These are phyloP conservation scores for Troglohyphantes excavatus DNA, from an alignment of 2,888 invertebrate species.

Conservation along the genomic window DNA sequence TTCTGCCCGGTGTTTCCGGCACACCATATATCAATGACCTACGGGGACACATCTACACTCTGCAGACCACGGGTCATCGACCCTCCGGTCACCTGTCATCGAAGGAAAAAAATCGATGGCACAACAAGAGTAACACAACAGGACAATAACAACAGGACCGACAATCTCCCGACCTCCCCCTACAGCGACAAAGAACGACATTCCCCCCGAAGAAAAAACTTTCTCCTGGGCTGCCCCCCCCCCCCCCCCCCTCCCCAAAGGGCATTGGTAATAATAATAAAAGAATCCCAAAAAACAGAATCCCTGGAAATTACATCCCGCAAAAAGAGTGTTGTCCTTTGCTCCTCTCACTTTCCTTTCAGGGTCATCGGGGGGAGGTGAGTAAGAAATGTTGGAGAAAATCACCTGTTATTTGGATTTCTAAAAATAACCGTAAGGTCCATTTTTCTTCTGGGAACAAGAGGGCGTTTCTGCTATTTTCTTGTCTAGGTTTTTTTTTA, in stretches of 20 bases:
- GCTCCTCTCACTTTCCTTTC: slow-evolving; percentile 69
- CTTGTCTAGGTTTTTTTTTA: slow-evolving; percentile 23
- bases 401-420: slow-evolving; percentile 64
- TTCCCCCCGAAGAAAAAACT: slow-evolving; percentile 35
- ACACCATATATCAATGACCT: slow-evolving; percentile 42
- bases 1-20: slow-evolving; percentile 50
- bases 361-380: slow-evolving; percentile 44
- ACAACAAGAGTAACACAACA: slow-evolving; percentile 51
- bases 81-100: slow-evolving; percentile 69
- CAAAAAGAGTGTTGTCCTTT: slow-evolving; percentile 30
- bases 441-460: slow-evolving; percentile 38
- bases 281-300: slow-evolving; percentile 58
- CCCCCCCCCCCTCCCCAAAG: slow-evolving; percentile 44
- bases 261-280: slow-evolving; percentile 71
- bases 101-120: neutral
- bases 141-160: slow-evolving; percentile 36
- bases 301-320: slow-evolving; percentile 42
- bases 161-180: slow-evolving; percentile 27
- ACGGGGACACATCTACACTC: slow-evolving; percentile 24
- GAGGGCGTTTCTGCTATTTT: neutral
- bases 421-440: slow-evolving; percentile 73
- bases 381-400: slow-evolving; percentile 18
- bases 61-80: slow-evolving; percentile 61
- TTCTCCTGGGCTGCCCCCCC: slow-evolving; percentile 27
- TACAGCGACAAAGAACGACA: slow-evolving; percentile 23